Percentiles rank a stretch among this genome's conserved stretches.
Evolutionary conservation across 2,888 invertebrate genomes (phyloP).

Genomic region (Noctua janthe): DNA sequence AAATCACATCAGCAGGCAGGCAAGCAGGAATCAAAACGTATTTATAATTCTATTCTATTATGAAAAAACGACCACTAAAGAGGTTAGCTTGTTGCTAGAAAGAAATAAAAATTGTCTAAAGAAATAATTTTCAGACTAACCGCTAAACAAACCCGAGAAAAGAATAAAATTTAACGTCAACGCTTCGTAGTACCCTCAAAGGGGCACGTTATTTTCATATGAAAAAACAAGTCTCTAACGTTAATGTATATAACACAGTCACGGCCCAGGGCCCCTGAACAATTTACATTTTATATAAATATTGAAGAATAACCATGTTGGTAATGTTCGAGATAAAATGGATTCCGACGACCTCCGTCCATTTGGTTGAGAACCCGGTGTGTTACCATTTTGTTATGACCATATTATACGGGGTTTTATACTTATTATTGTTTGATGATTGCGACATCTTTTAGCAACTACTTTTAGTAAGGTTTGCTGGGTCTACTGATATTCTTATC

Average conservation of each 20-base stretch:
- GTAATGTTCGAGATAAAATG: conserved; percentile 72
- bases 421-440: conserved; percentile 14
- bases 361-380: conserved; percentile 48
- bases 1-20: background rate
- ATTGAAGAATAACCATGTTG: conserved; percentile 75
- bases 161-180: conserved; percentile 72
- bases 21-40: background rate
- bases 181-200: conserved; percentile 66
- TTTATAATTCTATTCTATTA: background rate
- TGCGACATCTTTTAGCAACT: conserved; percentile 5
- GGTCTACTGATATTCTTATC: background rate
- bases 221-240: conserved; percentile 72
- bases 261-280: conserved; percentile 78
- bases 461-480: background rate
- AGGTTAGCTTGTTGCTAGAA: background rate
- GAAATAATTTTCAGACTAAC: conserved; percentile 22
- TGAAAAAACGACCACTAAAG: background rate
- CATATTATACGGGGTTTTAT: conserved; percentile 24
- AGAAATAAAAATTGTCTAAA: conserved; percentile 18
- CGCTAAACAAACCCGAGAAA: conserved; percentile 49
- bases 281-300: conserved; percentile 84
- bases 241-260: conserved; percentile 66
- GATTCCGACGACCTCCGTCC: conserved; percentile 63
- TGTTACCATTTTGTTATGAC: conserved; percentile 45
- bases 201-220: conserved; percentile 75